Evolutionary conservation across 1,140 invertebrate genomes (phyloP), one percentile per base, ranked within the genome.

Genomic region (fruit fly (Drosophila melanogaster)): DNA sequence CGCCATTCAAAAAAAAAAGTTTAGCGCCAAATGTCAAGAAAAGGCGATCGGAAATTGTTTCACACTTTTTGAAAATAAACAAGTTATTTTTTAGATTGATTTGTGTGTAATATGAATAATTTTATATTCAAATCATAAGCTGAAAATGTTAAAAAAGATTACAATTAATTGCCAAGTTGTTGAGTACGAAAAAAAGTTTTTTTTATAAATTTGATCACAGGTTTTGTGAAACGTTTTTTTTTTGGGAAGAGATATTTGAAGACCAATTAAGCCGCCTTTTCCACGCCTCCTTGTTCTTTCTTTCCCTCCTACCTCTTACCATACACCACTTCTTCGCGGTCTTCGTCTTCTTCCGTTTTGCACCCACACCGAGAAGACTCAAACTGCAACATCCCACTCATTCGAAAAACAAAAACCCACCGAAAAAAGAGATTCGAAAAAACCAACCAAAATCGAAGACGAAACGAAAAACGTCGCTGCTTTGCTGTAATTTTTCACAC

Each of bases 401-500:
- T 38, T 15, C 7, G 40, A 56, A 26, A 56, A 47, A 47, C 15
- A 30, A 83, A 75, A 80, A 81, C 58, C 64, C 30, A n/a, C 44
- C 5, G n/a, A 22, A 19, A 53, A 44, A 47, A 53, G 70, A 65
- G 70, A 64, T 47, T 10, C 53, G 33, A 46, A 72, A 67, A 67
- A 67, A 59, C 60, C 56, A 72, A 61, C 70, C 56, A 61, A 51
- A 54, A 55, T 22, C 41, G 47, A 49, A 50, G 51, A 73, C 37
- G 43, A 46, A 66, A 33, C 70, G 19, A 73, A 62, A 47, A 74
- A 46, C 69, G 81, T 60, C 75, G 71, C 84, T 72, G 79, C 79
- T 62, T 59, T 87, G 83, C 84, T 89, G 83, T 87, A 87, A 87
- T 87, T 87, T 87, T 87, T 87, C 83, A 87, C 83, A 87, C 83